Evolutionary conservation across 2,888 invertebrate species (phyloP).

Genomic region (Dicyrtoma fusca): DNA sequence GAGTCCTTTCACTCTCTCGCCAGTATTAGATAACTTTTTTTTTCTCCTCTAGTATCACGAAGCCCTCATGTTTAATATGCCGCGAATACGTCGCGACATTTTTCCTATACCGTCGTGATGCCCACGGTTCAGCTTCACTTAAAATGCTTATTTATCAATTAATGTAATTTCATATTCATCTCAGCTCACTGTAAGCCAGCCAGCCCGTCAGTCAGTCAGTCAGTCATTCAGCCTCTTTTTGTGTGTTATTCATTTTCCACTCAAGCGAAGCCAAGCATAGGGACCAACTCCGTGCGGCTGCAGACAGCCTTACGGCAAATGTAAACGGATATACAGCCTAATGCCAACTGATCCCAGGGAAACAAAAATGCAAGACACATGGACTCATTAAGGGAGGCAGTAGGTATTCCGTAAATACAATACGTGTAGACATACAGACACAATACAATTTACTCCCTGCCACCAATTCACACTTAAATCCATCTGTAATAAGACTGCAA

Average conservation of each 20-base stretch:
- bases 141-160: conserved; percentile 41
- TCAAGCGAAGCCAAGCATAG: conserved; percentile 26
- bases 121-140: conserved; percentile 40
- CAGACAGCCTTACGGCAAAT: not conserved
- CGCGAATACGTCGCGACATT: conserved; percentile 28
- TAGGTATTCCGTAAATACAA: too few relatives aligned
- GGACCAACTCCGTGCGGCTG: not conserved
- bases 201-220: not conserved
- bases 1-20: conserved; percentile 39
- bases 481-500: too few relatives aligned
- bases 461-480: too few relatives aligned
- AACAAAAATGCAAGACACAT: too few relatives aligned
- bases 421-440: too few relatives aligned
- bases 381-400: too few relatives aligned
- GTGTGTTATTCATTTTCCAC: conserved; percentile 9
- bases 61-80: conserved; percentile 28
- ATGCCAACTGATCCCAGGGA: conserved; percentile 12
- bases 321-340: not conserved
- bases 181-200: conserved; percentile 9
- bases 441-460: too few relatives aligned
- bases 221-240: not conserved
- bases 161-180: conserved; percentile 39
- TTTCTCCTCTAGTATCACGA: conserved; percentile 37
- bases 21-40: conserved; percentile 40
- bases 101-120: conserved; percentile 29